Conservation (phyloP, 2,888 invertebrate genomes). For the Monoplex corrugatus region DNA sequence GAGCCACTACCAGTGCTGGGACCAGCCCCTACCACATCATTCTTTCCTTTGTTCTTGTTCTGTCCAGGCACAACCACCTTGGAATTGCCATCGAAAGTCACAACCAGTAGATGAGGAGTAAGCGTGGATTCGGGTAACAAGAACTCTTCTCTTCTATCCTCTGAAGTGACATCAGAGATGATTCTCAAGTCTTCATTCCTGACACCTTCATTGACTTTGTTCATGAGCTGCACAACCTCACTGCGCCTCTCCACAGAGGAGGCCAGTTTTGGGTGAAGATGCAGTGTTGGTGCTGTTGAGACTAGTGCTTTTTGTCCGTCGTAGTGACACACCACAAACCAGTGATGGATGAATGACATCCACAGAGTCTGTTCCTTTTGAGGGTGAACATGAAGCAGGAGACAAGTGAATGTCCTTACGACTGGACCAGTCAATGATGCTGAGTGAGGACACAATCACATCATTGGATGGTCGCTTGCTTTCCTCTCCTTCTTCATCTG, state of each 20-base stretch:
- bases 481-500: conserved; percentile 56
- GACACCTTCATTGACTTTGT: conserved; percentile 89
- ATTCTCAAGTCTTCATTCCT: conserved; percentile 77
- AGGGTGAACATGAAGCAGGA: conserved; percentile 36
- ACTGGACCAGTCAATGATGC: conserved; percentile 77
- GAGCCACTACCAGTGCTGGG: background rate
- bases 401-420: conserved; percentile 40
- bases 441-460: conserved; percentile 74
- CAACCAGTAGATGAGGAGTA: conserved; percentile 50
- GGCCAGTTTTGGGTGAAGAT: conserved; percentile 46
- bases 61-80: background rate
- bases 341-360: conserved; percentile 75
- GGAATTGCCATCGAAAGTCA: conserved; percentile 38
- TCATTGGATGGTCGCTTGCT: conserved; percentile 76
- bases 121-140: conserved; percentile 48
- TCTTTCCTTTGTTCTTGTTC: conserved; percentile 35
- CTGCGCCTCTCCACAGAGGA: conserved; percentile 63
- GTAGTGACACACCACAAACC: conserved; percentile 81
- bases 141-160: conserved; percentile 53
- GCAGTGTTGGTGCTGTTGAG: conserved; percentile 57
- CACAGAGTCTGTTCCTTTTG: conserved; percentile 39
- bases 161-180: conserved; percentile 50
- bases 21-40: background rate
- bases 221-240: conserved; percentile 87
- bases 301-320: conserved; percentile 65